These are phyloP conservation scores for Mus musculus DNA, from an alignment of 2,113 vertebrate species.

Conservation along the genomic window DNA sequence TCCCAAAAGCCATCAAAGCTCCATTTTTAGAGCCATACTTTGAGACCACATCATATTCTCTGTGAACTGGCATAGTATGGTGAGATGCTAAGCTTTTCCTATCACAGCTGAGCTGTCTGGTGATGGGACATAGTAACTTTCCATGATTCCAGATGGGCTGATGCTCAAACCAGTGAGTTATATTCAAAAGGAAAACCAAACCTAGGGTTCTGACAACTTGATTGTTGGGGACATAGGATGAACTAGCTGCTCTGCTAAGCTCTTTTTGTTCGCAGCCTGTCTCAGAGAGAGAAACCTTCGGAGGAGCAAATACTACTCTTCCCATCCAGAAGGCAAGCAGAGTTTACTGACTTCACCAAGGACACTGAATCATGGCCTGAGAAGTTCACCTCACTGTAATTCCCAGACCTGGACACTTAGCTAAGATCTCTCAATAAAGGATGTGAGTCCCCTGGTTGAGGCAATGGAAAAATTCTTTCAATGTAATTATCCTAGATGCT, in stretches of 20 bases:
- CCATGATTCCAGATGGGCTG: neutral
- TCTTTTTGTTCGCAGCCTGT: fast-evolving
- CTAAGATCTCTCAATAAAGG: neutral
- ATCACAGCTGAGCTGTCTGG: neutral
- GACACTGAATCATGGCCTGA: neutral
- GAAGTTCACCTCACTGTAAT: neutral
- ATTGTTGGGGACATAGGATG: fast-evolving
- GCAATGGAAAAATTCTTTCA: neutral
- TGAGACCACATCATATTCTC: neutral
- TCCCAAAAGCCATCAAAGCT: neutral
- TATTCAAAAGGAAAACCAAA: neutral
- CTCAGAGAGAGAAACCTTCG: neutral
- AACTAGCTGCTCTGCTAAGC: neutral
- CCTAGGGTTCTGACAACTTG: neutral
- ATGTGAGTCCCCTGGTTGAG: neutral
- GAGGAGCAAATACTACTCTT: neutral
- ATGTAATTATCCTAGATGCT: neutral
- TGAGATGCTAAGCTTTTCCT: neutral
- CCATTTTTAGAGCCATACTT: neutral
- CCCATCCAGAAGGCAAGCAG: neutral
- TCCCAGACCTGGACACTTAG: neutral
- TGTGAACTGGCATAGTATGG: neutral
- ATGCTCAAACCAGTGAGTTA: fast-evolving
- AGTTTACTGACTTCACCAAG: neutral
- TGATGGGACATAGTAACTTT: neutral